phyloP scores from a whole-genome alignment of 2,797 vertebrate species.

The Brachyalestes nurse region DNA sequence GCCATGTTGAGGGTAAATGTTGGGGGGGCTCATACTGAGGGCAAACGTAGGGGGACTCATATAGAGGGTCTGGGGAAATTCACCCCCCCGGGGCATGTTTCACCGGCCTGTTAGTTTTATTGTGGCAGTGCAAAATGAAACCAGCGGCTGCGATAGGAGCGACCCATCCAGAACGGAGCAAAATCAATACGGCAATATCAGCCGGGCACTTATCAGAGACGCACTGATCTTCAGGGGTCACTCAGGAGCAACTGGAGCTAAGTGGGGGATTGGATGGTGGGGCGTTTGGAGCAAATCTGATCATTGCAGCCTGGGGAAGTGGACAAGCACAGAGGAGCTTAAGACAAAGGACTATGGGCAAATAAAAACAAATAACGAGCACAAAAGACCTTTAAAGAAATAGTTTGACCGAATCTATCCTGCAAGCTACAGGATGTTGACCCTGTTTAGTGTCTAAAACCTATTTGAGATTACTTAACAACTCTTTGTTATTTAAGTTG shows the following conservation, averaged over 20 bases:
- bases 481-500: no score
- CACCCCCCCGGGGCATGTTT: slow-evolving; percentile 72
- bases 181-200: slow-evolving; percentile 89
- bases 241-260: slow-evolving; percentile 79
- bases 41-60: neutral
- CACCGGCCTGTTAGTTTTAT: slow-evolving; percentile 85
- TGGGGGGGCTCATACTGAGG: neutral
- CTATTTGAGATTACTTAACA: neutral
- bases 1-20: neutral
- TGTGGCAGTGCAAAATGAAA: slow-evolving; percentile 83
- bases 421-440: no score
- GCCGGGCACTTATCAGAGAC: slow-evolving; percentile 82
- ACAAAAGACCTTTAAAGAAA: neutral
- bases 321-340: neutral
- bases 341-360: neutral
- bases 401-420: no score
- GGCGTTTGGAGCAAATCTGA: slow-evolving; percentile 7
- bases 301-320: neutral
- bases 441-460: neutral
- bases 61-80: slow-evolving; percentile 21
- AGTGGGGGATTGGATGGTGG: slow-evolving; percentile 59
- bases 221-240: slow-evolving; percentile 79
- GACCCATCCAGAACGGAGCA: slow-evolving; percentile 71
- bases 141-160: slow-evolving; percentile 69
- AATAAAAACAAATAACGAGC: neutral